A percentile compares a stretch with the other conserved stretches of the same genome.
These are phyloP conservation scores for Dryobotodes eremita DNA, from an alignment of 2,888 invertebrate genomes.

Conservation along the genomic window DNA sequence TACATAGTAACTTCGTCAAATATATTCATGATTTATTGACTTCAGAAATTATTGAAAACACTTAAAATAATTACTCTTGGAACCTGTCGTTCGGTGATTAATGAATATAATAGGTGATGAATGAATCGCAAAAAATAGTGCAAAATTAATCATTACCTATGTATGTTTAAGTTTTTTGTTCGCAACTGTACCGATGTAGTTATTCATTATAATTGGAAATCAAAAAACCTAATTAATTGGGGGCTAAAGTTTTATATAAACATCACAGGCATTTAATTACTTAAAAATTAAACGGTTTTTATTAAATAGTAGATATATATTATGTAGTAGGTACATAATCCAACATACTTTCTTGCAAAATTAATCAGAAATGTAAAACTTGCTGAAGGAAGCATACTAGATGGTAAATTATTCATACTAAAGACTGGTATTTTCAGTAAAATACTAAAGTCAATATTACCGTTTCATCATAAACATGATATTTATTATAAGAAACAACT, in stretches of 20 bases:
- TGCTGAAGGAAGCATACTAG: not conserved
- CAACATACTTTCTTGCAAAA: not conserved
- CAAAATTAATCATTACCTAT: not conserved
- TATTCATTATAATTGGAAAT: not conserved
- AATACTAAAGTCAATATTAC: slow-evolving; percentile 36
- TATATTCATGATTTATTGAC: slow-evolving; percentile 57
- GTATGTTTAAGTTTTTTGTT: slow-evolving; percentile 6
- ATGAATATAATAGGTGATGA: slow-evolving; percentile 31
- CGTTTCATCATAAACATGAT: slow-evolving; percentile 44
- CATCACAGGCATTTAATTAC: not conserved
- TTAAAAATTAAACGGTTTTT: not conserved
- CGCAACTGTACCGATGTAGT: not conserved
- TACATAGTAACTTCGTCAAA: slow-evolving; percentile 24
- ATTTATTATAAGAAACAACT: slow-evolving; percentile 52
- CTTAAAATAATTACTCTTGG: slow-evolving; percentile 48
- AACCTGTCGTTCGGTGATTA: slow-evolving; percentile 50
- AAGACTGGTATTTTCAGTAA: not conserved
- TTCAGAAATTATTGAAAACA: slow-evolving; percentile 48
- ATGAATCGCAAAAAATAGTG: slow-evolving; percentile 18
- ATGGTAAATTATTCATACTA: not conserved
- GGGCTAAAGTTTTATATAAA: not conserved
- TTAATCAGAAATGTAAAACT: not conserved
- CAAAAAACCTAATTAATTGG: not conserved
- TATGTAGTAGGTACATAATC: not conserved
- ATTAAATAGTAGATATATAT: not conserved